Conservation (phyloP, 2,888 invertebrate species). For the Drymonia ruficornis region DNA sequence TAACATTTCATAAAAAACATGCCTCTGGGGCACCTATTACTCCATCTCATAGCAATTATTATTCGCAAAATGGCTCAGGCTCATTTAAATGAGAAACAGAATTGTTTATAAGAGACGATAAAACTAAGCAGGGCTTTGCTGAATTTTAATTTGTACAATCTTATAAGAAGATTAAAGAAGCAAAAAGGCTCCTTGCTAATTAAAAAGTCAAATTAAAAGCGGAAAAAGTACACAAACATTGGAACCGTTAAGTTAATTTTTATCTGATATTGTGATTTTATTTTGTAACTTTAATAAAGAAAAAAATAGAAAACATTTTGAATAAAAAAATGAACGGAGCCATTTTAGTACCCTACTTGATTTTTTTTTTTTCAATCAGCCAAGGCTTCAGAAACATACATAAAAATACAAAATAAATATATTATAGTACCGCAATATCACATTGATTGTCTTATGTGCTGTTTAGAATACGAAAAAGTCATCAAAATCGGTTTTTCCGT, state of each 20-base stretch:
- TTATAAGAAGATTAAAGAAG: slow-evolving; percentile 73
- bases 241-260: slow-evolving; percentile 15
- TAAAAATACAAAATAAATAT: too few relatives aligned
- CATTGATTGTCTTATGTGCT: too few relatives aligned
- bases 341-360: too few relatives aligned
- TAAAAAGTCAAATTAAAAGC: slow-evolving; percentile 75
- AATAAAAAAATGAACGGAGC: neutral
- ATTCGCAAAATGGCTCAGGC: slow-evolving; percentile 39
- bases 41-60: slow-evolving; percentile 34
- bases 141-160: slow-evolving; percentile 75
- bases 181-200: slow-evolving; percentile 65
- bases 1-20: neutral
- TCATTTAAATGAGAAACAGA: slow-evolving; percentile 56
- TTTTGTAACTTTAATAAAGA: slow-evolving; percentile 5
- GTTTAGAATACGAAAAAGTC: too few relatives aligned
- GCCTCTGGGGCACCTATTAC: slow-evolving; percentile 5
- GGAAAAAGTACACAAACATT: slow-evolving; percentile 47
- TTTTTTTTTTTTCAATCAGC: too few relatives aligned
- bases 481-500: too few relatives aligned
- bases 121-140: slow-evolving; percentile 60
- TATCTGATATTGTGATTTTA: slow-evolving; percentile 19
- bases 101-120: slow-evolving; percentile 55
- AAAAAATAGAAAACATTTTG: neutral
- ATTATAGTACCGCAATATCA: too few relatives aligned
- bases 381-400: too few relatives aligned